Evolutionary conservation across 2,797 vertebrate genomes (phyloP), one percentile per base, ranked within the genome.

Genomic region (Pelodytes ibericus): DNA sequence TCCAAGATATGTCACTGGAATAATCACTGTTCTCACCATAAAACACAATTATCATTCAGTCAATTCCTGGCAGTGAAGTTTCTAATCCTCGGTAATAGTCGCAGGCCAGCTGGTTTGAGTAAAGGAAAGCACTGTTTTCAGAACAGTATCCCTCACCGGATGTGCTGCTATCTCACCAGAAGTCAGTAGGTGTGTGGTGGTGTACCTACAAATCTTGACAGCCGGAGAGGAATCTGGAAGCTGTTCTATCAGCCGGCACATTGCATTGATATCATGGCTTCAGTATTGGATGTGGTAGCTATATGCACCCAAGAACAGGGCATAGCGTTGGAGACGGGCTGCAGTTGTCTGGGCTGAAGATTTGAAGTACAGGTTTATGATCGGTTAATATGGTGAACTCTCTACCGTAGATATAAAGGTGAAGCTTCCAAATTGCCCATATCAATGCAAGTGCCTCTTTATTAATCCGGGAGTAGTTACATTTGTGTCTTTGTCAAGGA

Each of bases 291-390:
- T 51, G 9, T 20, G 7, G 47, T 51, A 51, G 47, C 47, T 16
- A 16, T 51, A 16, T 51, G 47, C 16, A 4, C 47, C 2, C 47
- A 51, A 18, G 20, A 51, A 57, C 24, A 22, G n/a, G 13, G 53
- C 53, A 57, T 57, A 57, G 53, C 53, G 18, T 57, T 57, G 53
- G n/a, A 57, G 13, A 57, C 20, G 53, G 53, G n/a, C 53, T 57
- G 8, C 24, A 22, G 53, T 57, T 57, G 53, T 26, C 53, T 57
- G 53, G 53, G 53, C n/a, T 57, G 24, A 57, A 57, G 24, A 22
- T 26, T 8, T 26, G 53, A 57, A 26, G 41, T 13, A 44, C 10
- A 13, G 13, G 41, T 44, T 44, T 44, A 44, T 44, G 41, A 44
- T 44, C 41, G 1, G 13, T 44, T 44, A 1, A 44, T 44, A 44